phyloP scores from a whole-genome alignment of 1,140 invertebrate genomes.

The Drosophila orena region DNA sequence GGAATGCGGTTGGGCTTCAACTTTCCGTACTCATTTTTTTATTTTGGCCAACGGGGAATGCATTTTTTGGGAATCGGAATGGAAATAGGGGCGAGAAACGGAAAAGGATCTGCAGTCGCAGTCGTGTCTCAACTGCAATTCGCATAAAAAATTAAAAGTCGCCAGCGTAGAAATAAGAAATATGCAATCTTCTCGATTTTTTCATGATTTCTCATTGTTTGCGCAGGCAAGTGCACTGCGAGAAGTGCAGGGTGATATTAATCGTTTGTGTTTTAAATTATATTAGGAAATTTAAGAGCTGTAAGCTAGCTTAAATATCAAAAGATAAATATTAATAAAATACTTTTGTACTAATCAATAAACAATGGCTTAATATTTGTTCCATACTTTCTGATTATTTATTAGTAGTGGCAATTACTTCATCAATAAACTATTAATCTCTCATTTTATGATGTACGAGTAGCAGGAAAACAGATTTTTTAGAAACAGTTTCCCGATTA shows the following conservation, averaged over 20 bases:
- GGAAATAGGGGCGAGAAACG: conserved; percentile 34
- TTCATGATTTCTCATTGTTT: conserved; percentile 65
- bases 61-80: conserved; percentile 46
- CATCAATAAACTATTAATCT: too few relatives aligned
- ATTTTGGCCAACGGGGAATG: conserved; percentile 33
- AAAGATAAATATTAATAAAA: too few relatives aligned
- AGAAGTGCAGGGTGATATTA: conserved; percentile 5
- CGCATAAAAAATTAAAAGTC: conserved; percentile 73
- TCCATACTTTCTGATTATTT: too few relatives aligned
- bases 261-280: too few relatives aligned
- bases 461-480: too few relatives aligned
- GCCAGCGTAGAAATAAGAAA: conserved; percentile 66
- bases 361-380: too few relatives aligned
- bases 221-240: conserved; percentile 14
- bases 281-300: too few relatives aligned
- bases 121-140: conserved; percentile 52
- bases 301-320: too few relatives aligned
- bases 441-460: too few relatives aligned
- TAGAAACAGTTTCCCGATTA: too few relatives aligned
- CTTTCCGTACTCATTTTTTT: conserved; percentile 26
- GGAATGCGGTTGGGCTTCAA: conserved; percentile 29
- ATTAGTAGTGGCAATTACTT: too few relatives aligned
- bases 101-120: conserved; percentile 14
- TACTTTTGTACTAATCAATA: too few relatives aligned
- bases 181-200: conserved; percentile 74